Evolutionary conservation across 2,888 invertebrate genomes (phyloP), one percentile per base, ranked within the genome.

Genomic region (Cantharis lateralis): DNA sequence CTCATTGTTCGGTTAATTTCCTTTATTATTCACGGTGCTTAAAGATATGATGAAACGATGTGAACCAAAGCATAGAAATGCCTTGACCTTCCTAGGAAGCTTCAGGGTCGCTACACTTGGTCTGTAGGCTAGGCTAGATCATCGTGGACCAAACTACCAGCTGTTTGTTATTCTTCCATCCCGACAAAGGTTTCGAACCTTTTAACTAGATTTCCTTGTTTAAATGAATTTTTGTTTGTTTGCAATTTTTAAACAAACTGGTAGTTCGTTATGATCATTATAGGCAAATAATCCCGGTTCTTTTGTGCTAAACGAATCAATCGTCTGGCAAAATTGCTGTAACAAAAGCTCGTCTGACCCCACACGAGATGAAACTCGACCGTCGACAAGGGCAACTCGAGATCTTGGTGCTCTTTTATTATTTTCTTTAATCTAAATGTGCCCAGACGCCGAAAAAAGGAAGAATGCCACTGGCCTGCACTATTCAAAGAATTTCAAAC

Each of bases 311-410:
- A 78, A 78, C 78, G 80, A 81, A 79, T 79, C 81, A 79, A 80
- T 80, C 79, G 82, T 76, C 80, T 80, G 81, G 80, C 81, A 81
- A 80, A 81, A 81, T 81, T 79, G 81, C 79, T 72, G 82, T 81
- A 82, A 82, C 82, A 81, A 83, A 83, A 81, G 80, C 76, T 77
- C 78, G 75, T 79, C 79, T 79, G 80, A 79, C 80, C 80, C 79
- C 82, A 81, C 82, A 81, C 81, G 82, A 79, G 81, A 77, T 78
- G 79, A 78, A 80, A 75, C 80, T 78, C 79, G 80, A 80, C 78
- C 80, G 78, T 80, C 48, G 24, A 76, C 73, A 75, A 77, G 79
- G 78, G 81, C 79, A 81, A 81, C 78, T 73, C 81, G 80, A 66
- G 64, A 82, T 82, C 82, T 78, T 77, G 77, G 72, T 75, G 77